A percentile compares a stretch with the other conserved stretches of the same genome.
Conservation (phyloP, 2,888 invertebrate genomes). For the Hypsopygia costalis region DNA sequence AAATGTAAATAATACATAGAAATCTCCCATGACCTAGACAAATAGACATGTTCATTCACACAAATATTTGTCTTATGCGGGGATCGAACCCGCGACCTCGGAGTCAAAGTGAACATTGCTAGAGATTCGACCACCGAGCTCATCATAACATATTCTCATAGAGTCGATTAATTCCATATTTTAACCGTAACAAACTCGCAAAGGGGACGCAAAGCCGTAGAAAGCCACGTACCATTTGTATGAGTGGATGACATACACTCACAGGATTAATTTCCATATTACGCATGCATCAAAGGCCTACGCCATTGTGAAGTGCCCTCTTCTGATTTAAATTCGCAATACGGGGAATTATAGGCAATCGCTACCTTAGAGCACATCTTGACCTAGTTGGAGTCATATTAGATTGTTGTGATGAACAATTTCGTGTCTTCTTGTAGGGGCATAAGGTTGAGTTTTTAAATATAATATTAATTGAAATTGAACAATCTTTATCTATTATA, state of each 20-base stretch:
- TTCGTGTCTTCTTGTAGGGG: conserved; percentile 1
- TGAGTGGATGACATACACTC: conserved; percentile 72
- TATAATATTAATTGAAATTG: not conserved
- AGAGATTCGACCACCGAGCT: too few species aligned
- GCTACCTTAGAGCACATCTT: conserved; percentile 62
- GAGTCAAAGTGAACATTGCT: too few species aligned
- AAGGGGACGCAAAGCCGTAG: conserved; percentile 54
- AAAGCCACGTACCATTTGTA: conserved; percentile 57
- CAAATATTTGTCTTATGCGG: too few species aligned
- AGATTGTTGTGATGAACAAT: conserved; percentile 28
- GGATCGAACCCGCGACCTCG: too few species aligned
- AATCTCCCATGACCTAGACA: too few species aligned
- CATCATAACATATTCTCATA: too few species aligned
- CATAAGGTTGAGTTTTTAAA: too few species aligned
- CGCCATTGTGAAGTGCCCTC: conserved; percentile 46
- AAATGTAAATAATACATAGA: too few species aligned
- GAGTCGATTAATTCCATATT: conserved; percentile 19
- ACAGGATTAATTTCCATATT: conserved; percentile 69
- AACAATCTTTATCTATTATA: too few species aligned
- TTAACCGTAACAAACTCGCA: conserved; percentile 36
- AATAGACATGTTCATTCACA: too few species aligned
- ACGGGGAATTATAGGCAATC: conserved; percentile 63
- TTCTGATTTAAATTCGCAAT: conserved; percentile 63
- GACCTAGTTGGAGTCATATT: conserved; percentile 62
- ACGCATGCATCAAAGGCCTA: conserved; percentile 73